These are phyloP conservation scores for Antechinus stuartii DNA, from an alignment of 2,113 vertebrate genomes.

Conservation along the genomic window DNA sequence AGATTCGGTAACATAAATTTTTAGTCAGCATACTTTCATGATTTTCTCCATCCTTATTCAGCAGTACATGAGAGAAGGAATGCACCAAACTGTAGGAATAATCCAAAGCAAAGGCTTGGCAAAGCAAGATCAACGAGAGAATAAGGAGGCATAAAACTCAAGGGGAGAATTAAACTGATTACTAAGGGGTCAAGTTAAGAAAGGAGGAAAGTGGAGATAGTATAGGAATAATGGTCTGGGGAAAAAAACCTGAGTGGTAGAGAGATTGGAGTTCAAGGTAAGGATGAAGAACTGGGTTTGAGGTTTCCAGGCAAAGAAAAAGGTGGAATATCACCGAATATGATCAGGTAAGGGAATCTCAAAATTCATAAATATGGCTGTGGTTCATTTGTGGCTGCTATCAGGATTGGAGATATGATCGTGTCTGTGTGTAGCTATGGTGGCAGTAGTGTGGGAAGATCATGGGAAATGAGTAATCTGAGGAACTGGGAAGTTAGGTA, in stretches of 20 bases:
- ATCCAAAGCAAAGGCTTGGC: neutral
- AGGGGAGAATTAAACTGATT: neutral
- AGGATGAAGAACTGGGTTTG: neutral
- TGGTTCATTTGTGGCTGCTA: neutral
- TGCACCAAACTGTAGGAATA: neutral
- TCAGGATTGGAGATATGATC: neutral
- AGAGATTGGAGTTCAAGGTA: neutral
- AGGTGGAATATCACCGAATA: neutral
- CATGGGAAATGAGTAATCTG: neutral
- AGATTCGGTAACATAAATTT: neutral
- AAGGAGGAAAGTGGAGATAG: neutral
- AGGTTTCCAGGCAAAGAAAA: neutral
- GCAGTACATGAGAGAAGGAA: neutral
- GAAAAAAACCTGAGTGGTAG: neutral
- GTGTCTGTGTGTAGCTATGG: neutral
- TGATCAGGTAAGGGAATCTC: neutral
- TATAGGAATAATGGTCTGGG: neutral
- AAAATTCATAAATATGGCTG: neutral
- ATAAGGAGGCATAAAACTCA: neutral
- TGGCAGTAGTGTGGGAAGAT: neutral
- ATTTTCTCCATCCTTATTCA: neutral
- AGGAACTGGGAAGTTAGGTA: neutral
- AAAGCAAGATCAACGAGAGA: neutral
- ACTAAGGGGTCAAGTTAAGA: neutral
- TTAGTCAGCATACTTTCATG: neutral